Evolutionary conservation across 2,113 vertebrate species (phyloP).

Genomic region (Labeo catla): DNA sequence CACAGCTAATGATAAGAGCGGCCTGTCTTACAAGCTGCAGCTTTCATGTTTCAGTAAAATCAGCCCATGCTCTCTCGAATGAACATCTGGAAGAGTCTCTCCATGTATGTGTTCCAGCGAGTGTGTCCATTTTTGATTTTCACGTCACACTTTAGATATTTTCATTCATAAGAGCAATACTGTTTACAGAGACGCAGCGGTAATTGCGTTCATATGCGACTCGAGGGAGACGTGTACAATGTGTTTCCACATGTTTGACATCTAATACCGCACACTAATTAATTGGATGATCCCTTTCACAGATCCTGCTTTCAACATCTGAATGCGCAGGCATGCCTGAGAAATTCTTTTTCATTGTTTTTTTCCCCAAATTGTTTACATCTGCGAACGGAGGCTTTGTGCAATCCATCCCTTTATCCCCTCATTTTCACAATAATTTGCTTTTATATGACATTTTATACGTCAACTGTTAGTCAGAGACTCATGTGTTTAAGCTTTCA

Average conservation of each 20-base stretch:
- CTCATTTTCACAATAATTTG: conserved; percentile 3
- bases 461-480: conserved; percentile 9
- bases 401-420: conserved; percentile 2
- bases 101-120: neutral
- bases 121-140: conserved; percentile 23
- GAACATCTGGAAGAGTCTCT: conserved; percentile 18
- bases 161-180: conserved; percentile 29
- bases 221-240: conserved; percentile 9
- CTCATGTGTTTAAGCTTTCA: neutral
- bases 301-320: conserved; percentile 29
- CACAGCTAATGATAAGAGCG: neutral
- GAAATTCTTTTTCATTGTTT: conserved; percentile 12
- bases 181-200: conserved; percentile 24
- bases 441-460: conserved; percentile 16
- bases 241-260: conserved; percentile 43
- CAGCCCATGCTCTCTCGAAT: neutral
- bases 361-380: conserved; percentile 19
- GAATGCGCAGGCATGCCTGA: conserved; percentile 11
- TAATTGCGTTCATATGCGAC: conserved; percentile 50
- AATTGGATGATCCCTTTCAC: conserved; percentile 31
- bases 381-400: neutral
- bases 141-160: conserved; percentile 24
- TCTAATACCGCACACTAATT: conserved; percentile 20
- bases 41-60: conserved; percentile 24
- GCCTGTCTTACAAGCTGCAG: neutral